Base-by-base conservation (phyloP, 1,140 invertebrate species). In the Lycorma delicatula region DNA sequence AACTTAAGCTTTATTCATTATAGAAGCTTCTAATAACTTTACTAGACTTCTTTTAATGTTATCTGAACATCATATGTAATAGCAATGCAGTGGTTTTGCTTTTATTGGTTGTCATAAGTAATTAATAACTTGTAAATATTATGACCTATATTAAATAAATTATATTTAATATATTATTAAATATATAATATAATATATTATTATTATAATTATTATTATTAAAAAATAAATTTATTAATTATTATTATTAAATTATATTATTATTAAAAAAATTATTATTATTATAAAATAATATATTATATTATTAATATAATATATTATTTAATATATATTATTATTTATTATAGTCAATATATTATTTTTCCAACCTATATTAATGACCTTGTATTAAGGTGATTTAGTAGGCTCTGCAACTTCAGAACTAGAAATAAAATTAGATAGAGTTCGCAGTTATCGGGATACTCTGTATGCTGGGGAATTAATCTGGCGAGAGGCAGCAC, bases 351-450 rank as follows among this genome's bases (percentile, higher is more conserved):
- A 27, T 11, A 47, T 25, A 20, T 23, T 47, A 34, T 27, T n/a
- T 13, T 53, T 53, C 2, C 18, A 61, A 26, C 23, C 41, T 48
- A 22, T n/a, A 28, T 51, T 23, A 22, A 16, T 26, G 36, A 5
- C 48, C 18, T 54, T 29, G 55, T 48, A 3, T 54, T 60, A 61
- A 20, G n/a, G 22, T 4, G 41, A 44, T 20, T 5, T 44, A 20
- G 16, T 44, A 20, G 41, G 41, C 23, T 44, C 16, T 16, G 4
- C 27, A 26, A 18, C 27, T 72, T 77, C 77, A 60, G 64, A 72
- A 44, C 67, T 81, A 3, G 80, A 82, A 65, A 66, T 70, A 27
- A 73, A 82, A 61, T 66, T 78, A 22, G 80, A 82, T 57, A 66
- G 73, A 34, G 57, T 79, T 28, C 62, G 76, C 18, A 77, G 78